phyloP scores from a whole-genome alignment of 2,113 vertebrate species.

The Galemys pyrenaicus region DNA sequence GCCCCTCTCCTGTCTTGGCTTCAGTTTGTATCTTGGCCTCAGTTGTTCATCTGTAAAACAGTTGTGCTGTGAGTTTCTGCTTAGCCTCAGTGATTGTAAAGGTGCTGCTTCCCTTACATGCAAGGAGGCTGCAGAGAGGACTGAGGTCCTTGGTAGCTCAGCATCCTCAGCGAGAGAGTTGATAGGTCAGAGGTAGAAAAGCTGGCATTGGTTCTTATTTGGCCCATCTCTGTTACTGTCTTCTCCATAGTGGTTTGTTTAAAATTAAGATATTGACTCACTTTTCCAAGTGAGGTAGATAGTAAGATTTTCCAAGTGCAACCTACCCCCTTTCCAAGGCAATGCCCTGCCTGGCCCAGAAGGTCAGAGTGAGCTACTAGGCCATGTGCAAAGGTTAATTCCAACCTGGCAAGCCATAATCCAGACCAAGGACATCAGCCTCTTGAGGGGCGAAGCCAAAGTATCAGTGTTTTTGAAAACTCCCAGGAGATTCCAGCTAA shows the following conservation, averaged over 20 bases:
- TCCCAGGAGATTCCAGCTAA: not conserved
- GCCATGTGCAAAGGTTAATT: no score
- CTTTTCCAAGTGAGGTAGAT: not conserved
- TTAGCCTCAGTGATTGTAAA: not conserved
- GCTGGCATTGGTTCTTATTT: no score
- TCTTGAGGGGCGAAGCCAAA: not conserved
- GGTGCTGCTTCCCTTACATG: not conserved
- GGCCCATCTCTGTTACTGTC: not conserved
- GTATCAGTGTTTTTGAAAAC: not conserved
- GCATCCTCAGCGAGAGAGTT: not conserved
- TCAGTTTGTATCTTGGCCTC: not conserved
- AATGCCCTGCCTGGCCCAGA: not conserved
- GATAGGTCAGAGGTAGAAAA: no score
- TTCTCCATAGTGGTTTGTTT: not conserved
- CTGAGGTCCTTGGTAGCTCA: not conserved
- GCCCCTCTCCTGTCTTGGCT: not conserved
- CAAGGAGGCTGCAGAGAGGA: not conserved
- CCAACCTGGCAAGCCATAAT: no score
- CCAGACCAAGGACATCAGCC: not conserved
- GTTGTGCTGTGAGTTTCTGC: not conserved
- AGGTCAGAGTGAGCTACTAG: not conserved
- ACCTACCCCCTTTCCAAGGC: not conserved
- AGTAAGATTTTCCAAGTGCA: not conserved
- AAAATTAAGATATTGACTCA: slow-evolving; percentile 60
- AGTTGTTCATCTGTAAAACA: not conserved